A percentile compares a stretch with the other conserved stretches of the same genome.
Conservation (phyloP, 2,888 invertebrate species). For the Thereva unica region DNA sequence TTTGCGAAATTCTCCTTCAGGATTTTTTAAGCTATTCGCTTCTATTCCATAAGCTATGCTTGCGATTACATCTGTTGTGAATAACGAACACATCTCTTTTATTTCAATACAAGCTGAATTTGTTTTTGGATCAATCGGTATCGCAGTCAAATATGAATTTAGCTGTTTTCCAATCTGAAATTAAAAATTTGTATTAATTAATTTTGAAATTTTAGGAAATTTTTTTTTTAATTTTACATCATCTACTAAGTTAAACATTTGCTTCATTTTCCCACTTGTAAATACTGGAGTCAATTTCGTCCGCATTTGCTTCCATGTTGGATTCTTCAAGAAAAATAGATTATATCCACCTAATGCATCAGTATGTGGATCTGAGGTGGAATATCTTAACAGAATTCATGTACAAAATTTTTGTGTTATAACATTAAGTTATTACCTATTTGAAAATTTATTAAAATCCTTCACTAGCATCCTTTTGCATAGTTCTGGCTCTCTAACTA, state of each 20-base stretch:
- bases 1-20: slow-evolving; percentile 50
- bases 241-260: slow-evolving; percentile 34
- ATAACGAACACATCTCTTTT: slow-evolving; percentile 48
- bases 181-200: not conserved
- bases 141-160: slow-evolving; percentile 48
- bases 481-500: slow-evolving; percentile 58
- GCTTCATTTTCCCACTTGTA: slow-evolving; percentile 56
- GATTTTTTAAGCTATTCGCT: slow-evolving; percentile 52
- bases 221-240: slow-evolving; percentile 45
- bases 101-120: slow-evolving; percentile 29
- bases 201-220: not conserved
- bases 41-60: slow-evolving; percentile 53
- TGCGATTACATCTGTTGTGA: slow-evolving; percentile 54
- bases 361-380: slow-evolving; percentile 48
- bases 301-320: slow-evolving; percentile 58
- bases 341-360: slow-evolving; percentile 57
- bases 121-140: slow-evolving; percentile 44
- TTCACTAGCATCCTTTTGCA: slow-evolving; percentile 58
- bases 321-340: slow-evolving; percentile 58
- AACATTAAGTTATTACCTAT: slow-evolving; percentile 47
- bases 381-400: slow-evolving; percentile 43
- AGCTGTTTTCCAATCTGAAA: slow-evolving; percentile 50
- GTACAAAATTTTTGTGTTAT: not conserved
- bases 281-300: slow-evolving; percentile 59
- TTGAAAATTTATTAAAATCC: slow-evolving; percentile 58